phyloP scores from a whole-genome alignment of 2,797 vertebrate genomes.

The Gadopsis bispinosus region DNA sequence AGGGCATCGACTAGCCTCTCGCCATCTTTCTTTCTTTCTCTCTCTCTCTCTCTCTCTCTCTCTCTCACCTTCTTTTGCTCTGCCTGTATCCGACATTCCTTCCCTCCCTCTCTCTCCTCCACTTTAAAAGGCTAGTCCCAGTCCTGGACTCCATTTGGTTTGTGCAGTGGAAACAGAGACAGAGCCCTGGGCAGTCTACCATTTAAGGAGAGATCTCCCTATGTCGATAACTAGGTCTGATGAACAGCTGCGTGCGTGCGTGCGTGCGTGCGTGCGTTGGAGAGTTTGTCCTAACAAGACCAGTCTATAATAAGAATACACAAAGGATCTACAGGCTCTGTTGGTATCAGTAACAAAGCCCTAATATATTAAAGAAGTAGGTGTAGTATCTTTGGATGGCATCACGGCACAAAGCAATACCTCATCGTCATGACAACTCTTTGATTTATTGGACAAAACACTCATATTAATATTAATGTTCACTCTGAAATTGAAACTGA shows the following conservation, averaged over 20 bases:
- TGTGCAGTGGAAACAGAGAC: constrained; percentile 73
- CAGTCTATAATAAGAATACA: constrained; percentile 65
- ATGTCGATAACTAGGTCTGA: constrained; percentile 76
- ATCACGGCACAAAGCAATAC: constrained; percentile 31
- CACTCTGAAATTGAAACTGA: background rate
- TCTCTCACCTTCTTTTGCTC: constrained; percentile 46
- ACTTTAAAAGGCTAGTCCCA: constrained; percentile 74
- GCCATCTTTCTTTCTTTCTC: background rate
- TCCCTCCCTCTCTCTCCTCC: constrained; percentile 35
- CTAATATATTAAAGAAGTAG: constrained; percentile 11
- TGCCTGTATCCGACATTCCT: constrained; percentile 29
- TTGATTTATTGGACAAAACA: background rate
- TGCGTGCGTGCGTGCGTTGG: constrained; percentile 12
- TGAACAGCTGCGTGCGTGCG: constrained; percentile 48
- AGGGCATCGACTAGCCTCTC: constrained; percentile 2
- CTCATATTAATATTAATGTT: background rate
- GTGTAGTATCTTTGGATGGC: constrained; percentile 38
- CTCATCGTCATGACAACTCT: constrained; percentile 26
- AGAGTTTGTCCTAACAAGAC: constrained; percentile 47
- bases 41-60: background rate
- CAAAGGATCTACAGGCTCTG: constrained; percentile 53
- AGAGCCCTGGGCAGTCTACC: constrained; percentile 76
- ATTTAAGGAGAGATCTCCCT: constrained; percentile 84
- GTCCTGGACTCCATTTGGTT: constrained; percentile 70
- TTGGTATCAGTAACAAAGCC: constrained; percentile 1